These are phyloP conservation scores for Catocala nupta DNA, from an alignment of 2,888 invertebrate species.

Conservation along the genomic window DNA sequence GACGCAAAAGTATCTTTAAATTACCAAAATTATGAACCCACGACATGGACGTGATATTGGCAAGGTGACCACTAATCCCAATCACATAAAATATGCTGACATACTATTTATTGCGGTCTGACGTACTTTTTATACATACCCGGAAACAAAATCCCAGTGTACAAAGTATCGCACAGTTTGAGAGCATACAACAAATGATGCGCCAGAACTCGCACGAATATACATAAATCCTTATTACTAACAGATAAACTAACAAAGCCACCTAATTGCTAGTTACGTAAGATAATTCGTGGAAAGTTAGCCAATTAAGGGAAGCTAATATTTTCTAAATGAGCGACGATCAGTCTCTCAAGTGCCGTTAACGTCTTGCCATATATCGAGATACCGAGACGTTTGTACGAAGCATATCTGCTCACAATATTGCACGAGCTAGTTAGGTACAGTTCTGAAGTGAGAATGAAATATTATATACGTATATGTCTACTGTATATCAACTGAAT, in stretches of 20 bases:
- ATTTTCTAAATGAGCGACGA: conserved; percentile 70
- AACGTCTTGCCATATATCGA: conserved; percentile 47
- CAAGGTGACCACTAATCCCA: no score
- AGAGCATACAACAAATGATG: conserved; percentile 2
- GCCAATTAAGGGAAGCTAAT: conserved; percentile 69
- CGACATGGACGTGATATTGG: no score
- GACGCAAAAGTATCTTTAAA: no score
- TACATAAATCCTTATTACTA: conserved; percentile 51
- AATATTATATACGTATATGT: neutral
- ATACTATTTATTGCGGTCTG: no score
- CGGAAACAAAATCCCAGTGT: no score
- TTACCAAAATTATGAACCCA: no score
- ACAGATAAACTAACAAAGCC: conserved; percentile 55
- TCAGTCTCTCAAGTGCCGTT: conserved; percentile 67
- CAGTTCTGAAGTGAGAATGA: neutral
- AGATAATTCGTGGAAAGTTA: conserved; percentile 63
- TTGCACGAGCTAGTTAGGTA: conserved; percentile 37
- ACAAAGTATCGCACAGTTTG: neutral
- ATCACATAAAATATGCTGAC: no score
- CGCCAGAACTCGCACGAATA: conserved; percentile 24
- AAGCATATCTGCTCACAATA: conserved; percentile 37
- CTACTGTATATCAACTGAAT: neutral
- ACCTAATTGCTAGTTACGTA: conserved; percentile 61
- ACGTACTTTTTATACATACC: no score
- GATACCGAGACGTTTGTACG: conserved; percentile 23